Percentiles rank a stretch among this genome's conserved stretches.
Conservation (phyloP, 2,888 invertebrate species). For the Drosophila gaucha region DNA sequence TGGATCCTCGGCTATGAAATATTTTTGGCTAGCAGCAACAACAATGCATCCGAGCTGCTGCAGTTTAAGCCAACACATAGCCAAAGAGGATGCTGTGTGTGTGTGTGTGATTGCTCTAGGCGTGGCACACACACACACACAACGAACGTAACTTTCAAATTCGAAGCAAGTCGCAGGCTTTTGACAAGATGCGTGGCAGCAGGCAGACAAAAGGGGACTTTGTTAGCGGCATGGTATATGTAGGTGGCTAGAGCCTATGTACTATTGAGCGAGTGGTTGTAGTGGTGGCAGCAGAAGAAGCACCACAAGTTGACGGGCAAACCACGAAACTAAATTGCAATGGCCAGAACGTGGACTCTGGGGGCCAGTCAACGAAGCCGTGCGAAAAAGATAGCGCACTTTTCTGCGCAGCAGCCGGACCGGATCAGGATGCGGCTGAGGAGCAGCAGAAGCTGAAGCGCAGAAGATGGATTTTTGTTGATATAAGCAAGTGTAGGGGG, state of each 20-base stretch:
- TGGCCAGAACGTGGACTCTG: slow-evolving; percentile 18
- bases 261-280: slow-evolving; percentile 49
- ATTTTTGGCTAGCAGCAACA: slow-evolving; percentile 53
- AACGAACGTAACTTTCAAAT: slow-evolving; percentile 46
- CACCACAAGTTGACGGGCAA: slow-evolving; percentile 64
- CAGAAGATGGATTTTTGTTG: slow-evolving; percentile 7
- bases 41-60: slow-evolving; percentile 54
- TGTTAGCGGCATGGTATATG: too few relatives aligned
- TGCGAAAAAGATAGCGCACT: slow-evolving; percentile 77
- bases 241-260: slow-evolving; percentile 47
- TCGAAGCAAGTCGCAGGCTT: slow-evolving; percentile 58
- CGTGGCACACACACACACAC: slow-evolving; percentile 54
- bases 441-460: neutral
- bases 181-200: slow-evolving; percentile 55
- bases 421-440: slow-evolving; percentile 5
- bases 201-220: neutral
- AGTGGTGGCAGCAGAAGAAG: slow-evolving; percentile 45
- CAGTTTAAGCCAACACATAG: slow-evolving; percentile 40
- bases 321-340: slow-evolving; percentile 77
- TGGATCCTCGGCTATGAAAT: slow-evolving; percentile 68
- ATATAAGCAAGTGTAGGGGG: neutral
- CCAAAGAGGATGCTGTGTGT: neutral
- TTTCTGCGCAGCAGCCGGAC: slow-evolving; percentile 59
- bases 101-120: slow-evolving; percentile 43
- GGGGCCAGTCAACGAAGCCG: slow-evolving; percentile 49